Base-by-base conservation (phyloP, 2,888 invertebrate genomes). In the Gymnoscelis rufifasciata region DNA sequence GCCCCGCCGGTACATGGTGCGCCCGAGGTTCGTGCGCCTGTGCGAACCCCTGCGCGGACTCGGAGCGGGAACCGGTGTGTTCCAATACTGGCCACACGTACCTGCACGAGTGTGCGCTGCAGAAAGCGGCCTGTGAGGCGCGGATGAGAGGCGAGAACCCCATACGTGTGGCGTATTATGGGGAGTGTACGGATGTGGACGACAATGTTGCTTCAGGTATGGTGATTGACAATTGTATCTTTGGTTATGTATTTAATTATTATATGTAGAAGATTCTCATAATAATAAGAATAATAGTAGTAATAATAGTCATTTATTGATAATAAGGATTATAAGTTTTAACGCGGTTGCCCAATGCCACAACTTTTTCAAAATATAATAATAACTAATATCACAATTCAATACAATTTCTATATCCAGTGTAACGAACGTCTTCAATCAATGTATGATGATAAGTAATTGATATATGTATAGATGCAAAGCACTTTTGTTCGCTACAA, bases 21-120 rank as follows among this genome's bases (percentile, higher is more conserved):
- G 93, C 94, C 54, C 93, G 94, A 28, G 96, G 96, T 1, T 88
- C 91, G 31, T 97, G 97, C 81, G 91, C 95, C 7, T 97, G 97
- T 74, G 93, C 94, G 0, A 91, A 92, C 41, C 90, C 91, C 54
- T 97, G 97, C 81, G 90, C 90, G 1, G 90, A 89, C 43, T 89
- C 88, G 7, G 89, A 89, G 7, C 88, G 90, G 14, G 93, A 94
- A 64, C 92, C 93, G 1, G 94, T 96, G 11, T 97, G 96, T 74
- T 94, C 93, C 31, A 93, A 91, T 67, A 92, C 93, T 66, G 90
- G 91, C 58, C 90, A 90, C 55, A 95, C 95, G 2, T 97, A 93
- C 79, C 82, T 90, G 54, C 95, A 93, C 77, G 95, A 95, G 77
- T 97, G 97, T 71, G 93, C 95, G 62, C 89, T 97, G 73, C 92